Conservation (phyloP, 2,797 vertebrate species). For the Pseudochirops cupreus region DNA sequence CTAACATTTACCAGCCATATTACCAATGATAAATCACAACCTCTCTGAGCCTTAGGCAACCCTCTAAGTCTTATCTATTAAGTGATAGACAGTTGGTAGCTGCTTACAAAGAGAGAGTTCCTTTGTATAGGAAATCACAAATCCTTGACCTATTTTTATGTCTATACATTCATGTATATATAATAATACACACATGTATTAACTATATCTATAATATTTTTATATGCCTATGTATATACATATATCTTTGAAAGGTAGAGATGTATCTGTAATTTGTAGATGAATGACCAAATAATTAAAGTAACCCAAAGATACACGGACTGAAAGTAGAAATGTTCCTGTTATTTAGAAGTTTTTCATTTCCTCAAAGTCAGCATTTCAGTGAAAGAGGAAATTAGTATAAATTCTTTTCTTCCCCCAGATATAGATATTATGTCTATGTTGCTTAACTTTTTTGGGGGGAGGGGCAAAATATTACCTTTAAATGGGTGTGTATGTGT, state of each 20-base stretch:
- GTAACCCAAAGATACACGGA: background rate
- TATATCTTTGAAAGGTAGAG: background rate
- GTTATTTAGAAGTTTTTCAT: background rate
- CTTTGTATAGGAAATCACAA: background rate
- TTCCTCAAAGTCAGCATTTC: constrained; percentile 24
- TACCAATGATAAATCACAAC: too few species aligned
- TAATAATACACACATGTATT: background rate
- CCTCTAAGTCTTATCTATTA: background rate
- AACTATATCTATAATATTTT: constrained; percentile 4
- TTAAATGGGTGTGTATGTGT: background rate
- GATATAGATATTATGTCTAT: background rate
- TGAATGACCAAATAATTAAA: background rate
- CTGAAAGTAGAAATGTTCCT: background rate
- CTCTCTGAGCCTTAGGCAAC: too few species aligned
- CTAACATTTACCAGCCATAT: background rate
- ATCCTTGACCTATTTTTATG: background rate
- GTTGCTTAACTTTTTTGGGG: background rate
- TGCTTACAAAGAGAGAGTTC: background rate
- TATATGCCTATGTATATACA: background rate
- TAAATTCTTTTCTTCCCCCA: background rate
- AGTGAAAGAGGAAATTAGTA: background rate
- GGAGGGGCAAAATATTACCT: background rate
- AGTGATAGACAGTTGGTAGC: background rate
- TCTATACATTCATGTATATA: background rate
- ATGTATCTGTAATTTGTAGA: background rate